Conservation (phyloP, 1,140 invertebrate genomes). For the Drosophila aff. region DNA sequence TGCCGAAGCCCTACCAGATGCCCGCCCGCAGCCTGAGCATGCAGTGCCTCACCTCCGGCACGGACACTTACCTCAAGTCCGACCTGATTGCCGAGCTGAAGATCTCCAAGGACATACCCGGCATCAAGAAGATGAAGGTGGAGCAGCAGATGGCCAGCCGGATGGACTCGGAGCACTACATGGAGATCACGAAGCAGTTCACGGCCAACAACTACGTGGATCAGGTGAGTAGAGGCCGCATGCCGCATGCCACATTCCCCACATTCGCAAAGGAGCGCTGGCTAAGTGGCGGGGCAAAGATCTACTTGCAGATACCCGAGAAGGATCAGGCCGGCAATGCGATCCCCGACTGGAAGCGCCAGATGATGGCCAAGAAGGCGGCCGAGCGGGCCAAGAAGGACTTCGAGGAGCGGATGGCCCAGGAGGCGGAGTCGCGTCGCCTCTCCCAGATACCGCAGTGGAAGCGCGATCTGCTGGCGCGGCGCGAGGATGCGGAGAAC, state of each 20-base stretch:
- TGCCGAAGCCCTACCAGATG: slow-evolving; percentile 92
- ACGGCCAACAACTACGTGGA: slow-evolving; percentile 95
- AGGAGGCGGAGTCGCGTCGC: slow-evolving; percentile 93
- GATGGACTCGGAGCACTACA: slow-evolving; percentile 92
- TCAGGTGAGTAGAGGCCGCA: slow-evolving; percentile 87
- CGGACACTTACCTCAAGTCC: slow-evolving; percentile 91
- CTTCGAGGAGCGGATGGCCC: slow-evolving; percentile 92
- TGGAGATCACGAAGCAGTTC: slow-evolving; percentile 93
- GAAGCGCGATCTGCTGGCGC: slow-evolving; percentile 94
- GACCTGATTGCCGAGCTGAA: slow-evolving; percentile 96
- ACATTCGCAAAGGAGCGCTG: slow-evolving; percentile 4
- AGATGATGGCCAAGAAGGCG: slow-evolving; percentile 96
- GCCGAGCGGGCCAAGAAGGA: slow-evolving; percentile 96
- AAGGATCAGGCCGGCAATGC: slow-evolving; percentile 94
- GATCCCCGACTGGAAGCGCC: slow-evolving; percentile 97
- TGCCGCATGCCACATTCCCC: neutral
- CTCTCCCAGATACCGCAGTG: slow-evolving; percentile 95
- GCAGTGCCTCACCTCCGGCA: slow-evolving; percentile 88
- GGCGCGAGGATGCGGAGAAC: slow-evolving; percentile 91
- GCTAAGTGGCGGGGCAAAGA: slow-evolving; percentile 63
- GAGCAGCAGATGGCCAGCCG: slow-evolving; percentile 93
- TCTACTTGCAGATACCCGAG: slow-evolving; percentile 92
- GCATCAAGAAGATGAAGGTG: slow-evolving; percentile 95
- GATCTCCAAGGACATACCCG: slow-evolving; percentile 94
- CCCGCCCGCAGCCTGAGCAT: slow-evolving; percentile 90